Percentiles rank a stretch among this genome's conserved stretches.
These are phyloP conservation scores for Rhinoptilus africanus DNA, from an alignment of 2,113 vertebrate genomes.

Conservation along the genomic window DNA sequence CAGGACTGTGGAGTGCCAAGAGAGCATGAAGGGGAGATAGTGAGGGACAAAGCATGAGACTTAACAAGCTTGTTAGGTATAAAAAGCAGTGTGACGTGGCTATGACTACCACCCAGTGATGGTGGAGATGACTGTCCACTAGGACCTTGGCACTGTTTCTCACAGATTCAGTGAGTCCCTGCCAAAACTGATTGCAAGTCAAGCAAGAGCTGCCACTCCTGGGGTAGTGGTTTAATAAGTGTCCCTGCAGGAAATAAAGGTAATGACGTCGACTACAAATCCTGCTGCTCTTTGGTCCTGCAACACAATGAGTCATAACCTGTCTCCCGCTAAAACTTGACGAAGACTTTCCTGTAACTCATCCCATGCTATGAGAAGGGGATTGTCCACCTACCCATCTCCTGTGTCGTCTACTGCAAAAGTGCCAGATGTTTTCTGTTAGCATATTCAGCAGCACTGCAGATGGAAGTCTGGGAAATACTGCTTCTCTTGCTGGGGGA, in stretches of 20 bases:
- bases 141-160: not conserved
- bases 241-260: not conserved
- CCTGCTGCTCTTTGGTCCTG: not conserved
- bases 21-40: accelerated
- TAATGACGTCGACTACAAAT: not conserved
- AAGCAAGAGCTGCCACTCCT: not conserved
- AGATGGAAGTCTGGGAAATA: not conserved
- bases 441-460: not conserved
- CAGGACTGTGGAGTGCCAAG: not conserved
- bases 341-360: not conserved
- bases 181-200: not conserved
- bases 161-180: not conserved
- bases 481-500: not conserved
- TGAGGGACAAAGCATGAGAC: not conserved
- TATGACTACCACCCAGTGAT: not conserved
- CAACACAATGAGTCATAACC: not conserved
- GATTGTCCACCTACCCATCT: not conserved
- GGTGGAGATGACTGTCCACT: not conserved
- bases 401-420: not conserved
- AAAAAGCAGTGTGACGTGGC: not conserved
- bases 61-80: not conserved
- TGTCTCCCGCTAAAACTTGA: not conserved
- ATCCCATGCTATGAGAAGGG: not conserved
- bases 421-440: not conserved
- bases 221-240: not conserved